A percentile compares a stretch with the other conserved stretches of the same genome.
phyloP scores from a whole-genome alignment of 2,113 vertebrate species.

The Empidonax traillii region DNA sequence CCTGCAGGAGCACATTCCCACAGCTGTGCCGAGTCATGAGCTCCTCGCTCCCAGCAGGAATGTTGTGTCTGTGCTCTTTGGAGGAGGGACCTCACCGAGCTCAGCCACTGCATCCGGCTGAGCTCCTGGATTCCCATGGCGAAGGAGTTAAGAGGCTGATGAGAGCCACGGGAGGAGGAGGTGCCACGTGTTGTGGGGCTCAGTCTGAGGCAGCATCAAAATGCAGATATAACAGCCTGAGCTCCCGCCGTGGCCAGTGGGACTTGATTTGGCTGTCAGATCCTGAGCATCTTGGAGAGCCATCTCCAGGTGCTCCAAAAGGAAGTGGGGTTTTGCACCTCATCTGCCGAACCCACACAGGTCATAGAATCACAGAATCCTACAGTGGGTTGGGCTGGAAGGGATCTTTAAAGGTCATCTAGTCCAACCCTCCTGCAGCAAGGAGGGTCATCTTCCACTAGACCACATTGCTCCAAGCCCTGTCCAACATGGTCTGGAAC shows the following conservation, averaged over 20 bases:
- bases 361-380: not conserved
- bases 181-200: no score
- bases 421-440: not conserved
- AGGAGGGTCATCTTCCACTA: not conserved
- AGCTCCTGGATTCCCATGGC: rapidly evolving
- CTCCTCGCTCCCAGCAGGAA: not conserved
- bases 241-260: not conserved
- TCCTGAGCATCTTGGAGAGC: no score
- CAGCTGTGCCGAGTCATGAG: not conserved
- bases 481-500: not conserved
- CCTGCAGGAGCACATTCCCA: not conserved
- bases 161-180: not conserved
- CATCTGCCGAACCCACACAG: not conserved
- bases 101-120: not conserved
- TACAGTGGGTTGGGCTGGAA: not conserved
- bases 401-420: not conserved
- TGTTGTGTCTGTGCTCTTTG: rapidly evolving
- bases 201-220: not conserved
- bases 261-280: not conserved
- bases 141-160: not conserved
- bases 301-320: not conserved
- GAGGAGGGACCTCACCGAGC: not conserved
- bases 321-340: not conserved
- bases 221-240: not conserved
- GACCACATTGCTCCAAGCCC: not conserved